A percentile compares a stretch with the other conserved stretches of the same genome.
These are phyloP conservation scores for Hoplodrina blanda DNA, from an alignment of 2,888 invertebrate genomes.

Conservation along the genomic window DNA sequence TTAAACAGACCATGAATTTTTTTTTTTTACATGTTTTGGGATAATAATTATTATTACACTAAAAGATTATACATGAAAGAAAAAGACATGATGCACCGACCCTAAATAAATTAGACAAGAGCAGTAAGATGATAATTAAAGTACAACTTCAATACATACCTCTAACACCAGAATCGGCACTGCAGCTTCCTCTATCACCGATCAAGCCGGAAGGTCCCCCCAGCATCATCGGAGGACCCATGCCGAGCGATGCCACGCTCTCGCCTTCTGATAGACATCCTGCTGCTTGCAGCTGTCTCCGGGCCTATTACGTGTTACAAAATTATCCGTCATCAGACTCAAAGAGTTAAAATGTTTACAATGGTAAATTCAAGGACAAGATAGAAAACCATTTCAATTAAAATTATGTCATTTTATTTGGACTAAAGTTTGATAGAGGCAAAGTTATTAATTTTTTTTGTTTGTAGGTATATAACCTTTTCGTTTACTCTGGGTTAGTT, in stretches of 20 bases:
- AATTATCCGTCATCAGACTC: neutral
- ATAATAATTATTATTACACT: no score
- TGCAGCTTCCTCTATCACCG: slow-evolving; percentile 95
- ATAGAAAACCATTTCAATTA: neutral
- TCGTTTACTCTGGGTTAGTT: no score
- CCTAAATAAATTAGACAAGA: neutral
- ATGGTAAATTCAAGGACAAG: neutral
- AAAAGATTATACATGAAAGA: no score
- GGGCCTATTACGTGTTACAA: slow-evolving; percentile 86
- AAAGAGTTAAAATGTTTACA: neutral
- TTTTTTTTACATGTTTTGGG: no score
- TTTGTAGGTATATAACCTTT: no score
- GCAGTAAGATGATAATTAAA: neutral
- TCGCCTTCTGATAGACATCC: slow-evolving; percentile 97
- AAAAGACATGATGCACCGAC: no score
- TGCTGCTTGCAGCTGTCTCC: slow-evolving; percentile 93
- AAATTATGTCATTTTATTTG: no score
- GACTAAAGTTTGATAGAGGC: no score
- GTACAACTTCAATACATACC: slow-evolving; percentile 76
- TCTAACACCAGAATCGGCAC: slow-evolving; percentile 96
- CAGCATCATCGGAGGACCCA: slow-evolving; percentile 92
- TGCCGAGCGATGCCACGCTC: slow-evolving; percentile 93
- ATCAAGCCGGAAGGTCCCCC: slow-evolving; percentile 86
- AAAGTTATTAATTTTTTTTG: no score
- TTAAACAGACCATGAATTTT: no score